Evolutionary conservation across 2,113 vertebrate species (phyloP).

Genomic region (Microtus pennsylvanicus): DNA sequence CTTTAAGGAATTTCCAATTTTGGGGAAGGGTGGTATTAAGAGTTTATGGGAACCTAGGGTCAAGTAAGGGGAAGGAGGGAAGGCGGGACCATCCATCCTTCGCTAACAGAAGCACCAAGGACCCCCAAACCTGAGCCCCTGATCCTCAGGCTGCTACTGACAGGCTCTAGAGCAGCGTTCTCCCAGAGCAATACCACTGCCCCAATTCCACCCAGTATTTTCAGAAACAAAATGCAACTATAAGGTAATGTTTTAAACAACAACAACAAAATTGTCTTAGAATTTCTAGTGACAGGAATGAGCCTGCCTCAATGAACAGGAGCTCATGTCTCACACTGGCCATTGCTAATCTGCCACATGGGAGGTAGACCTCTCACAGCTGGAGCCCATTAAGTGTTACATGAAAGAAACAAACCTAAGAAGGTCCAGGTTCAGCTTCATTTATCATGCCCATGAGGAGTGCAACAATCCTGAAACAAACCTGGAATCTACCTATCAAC

Average conservation of each 20-base stretch:
- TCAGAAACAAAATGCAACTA: neutral
- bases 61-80: neutral
- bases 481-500: neutral
- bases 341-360: neutral
- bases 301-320: neutral
- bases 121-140: neutral
- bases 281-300: neutral
- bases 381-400: neutral
- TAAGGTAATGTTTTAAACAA: neutral
- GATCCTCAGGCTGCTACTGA: neutral
- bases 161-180: neutral
- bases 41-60: neutral
- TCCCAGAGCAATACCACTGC: neutral
- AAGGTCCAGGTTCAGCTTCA: constrained; percentile 20
- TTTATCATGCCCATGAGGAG: neutral
- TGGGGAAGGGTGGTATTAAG: neutral
- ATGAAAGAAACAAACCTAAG: neutral
- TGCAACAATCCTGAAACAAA: neutral
- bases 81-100: neutral
- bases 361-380: neutral
- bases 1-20: neutral
- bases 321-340: too few relatives aligned
- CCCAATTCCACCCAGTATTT: neutral
- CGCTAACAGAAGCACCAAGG: neutral
- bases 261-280: neutral